Evolutionary conservation across 2,113 vertebrate species (phyloP).

Genomic region (Alexandromys fortis): DNA sequence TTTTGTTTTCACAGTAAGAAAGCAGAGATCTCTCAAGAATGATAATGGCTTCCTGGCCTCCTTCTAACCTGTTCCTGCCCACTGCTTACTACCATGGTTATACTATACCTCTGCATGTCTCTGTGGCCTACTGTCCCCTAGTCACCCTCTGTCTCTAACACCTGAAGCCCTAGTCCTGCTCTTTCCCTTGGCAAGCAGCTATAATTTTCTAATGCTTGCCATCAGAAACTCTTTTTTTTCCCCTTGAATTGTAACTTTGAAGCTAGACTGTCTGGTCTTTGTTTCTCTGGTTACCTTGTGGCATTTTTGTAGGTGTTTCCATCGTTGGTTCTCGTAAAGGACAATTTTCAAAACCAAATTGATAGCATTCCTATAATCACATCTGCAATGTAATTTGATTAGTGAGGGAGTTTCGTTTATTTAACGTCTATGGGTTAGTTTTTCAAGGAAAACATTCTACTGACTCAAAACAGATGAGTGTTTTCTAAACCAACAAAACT

Average conservation of each 20-base stretch:
- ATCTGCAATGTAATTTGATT: background rate
- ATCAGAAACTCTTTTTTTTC: background rate
- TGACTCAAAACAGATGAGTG: constrained; percentile 30
- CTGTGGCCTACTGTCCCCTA: background rate
- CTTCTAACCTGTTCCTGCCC: background rate
- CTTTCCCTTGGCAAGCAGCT: background rate
- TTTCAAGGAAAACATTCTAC: background rate
- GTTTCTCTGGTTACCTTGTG: background rate
- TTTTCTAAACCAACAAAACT: constrained; percentile 10
- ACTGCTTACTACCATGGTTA: background rate
- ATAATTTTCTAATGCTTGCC: background rate
- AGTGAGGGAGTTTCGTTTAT: background rate
- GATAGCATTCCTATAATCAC: constrained; percentile 45
- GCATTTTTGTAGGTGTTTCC: background rate
- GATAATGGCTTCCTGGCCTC: background rate
- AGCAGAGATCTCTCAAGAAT: constrained; percentile 33
- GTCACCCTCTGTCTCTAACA: background rate
- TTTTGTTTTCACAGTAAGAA: constrained; percentile 7
- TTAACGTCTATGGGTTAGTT: constrained; percentile 8
- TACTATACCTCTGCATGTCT: background rate
- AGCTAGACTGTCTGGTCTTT: background rate
- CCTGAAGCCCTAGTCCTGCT: background rate
- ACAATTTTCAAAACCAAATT: constrained; percentile 27
- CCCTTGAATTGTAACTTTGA: background rate
- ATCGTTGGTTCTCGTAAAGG: constrained; percentile 4